Evolutionary conservation across 1,140 invertebrate species (phyloP), one percentile per base, ranked within the genome.

Genomic region (Drosophila lacertosa): DNA sequence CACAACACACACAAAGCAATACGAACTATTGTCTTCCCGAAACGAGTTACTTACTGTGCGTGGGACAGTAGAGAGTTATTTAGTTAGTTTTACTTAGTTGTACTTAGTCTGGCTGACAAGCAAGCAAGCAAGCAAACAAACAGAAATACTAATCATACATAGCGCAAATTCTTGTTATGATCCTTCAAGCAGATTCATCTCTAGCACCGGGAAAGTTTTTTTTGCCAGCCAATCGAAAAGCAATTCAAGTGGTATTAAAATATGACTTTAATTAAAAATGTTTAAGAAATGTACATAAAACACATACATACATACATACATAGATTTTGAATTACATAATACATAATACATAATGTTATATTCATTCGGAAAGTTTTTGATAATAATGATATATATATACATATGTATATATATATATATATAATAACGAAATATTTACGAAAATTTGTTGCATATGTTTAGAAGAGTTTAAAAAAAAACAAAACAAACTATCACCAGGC

Each of bases 241-340:
- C 81, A 86, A 86, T 86, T 86, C 58, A 84, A 81, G 81, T 86
- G 81, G 81, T 84, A 84, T 84, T 84, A 80, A 32, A 60, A 58
- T 20, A 33, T 62, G 22, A 62, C 45, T 29, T 40, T 26, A 3
- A 55, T 40, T 16, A 16, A n/a, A 22, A n/a, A 39, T 32, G 11
- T 32, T 32, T 10, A 33, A 11, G 10, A 10, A 22, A 13, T 37
- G 50, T 59, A 50, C 55, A 32, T 57, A 54, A 39, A 5, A 47
- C 9, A 62, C 22, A 29, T 18, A 58, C 33, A 47, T 42, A 63
- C 10, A 7, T n/a, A 62, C 22, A 29, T 18, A 11, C 33, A 77
- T 59, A 48, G 37, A 51, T 16, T 58, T 37, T 10, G 47, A n/a
- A n/a, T n/a, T n/a, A n/a, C n/a, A n/a, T n/a, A n/a, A n/a, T n/a